Percentiles rank a stretch among this genome's conserved stretches.
Conservation (phyloP, 2,797 vertebrate genomes). For the Eurystomus glaucurus region DNA sequence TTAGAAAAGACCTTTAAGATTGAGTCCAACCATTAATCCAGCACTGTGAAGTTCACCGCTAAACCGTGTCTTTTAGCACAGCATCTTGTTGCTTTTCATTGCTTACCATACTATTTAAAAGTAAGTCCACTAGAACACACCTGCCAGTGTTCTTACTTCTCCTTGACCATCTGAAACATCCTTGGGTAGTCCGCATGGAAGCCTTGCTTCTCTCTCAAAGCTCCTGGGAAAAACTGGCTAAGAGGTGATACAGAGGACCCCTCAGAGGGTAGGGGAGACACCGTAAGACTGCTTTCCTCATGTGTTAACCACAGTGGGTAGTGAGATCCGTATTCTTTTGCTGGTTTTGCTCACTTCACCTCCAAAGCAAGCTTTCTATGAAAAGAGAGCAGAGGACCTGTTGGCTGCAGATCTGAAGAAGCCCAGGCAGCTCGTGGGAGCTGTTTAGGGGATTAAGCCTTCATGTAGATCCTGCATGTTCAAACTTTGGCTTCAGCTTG, state of each 20-base stretch:
- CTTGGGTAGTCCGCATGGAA: rapidly evolving
- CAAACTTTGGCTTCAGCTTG: background rate
- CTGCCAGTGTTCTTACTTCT: background rate
- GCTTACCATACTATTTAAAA: background rate
- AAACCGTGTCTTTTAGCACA: background rate
- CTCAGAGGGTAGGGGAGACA: rapidly evolving
- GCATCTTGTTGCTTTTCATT: background rate
- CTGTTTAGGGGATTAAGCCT: background rate
- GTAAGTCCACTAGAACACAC: background rate
- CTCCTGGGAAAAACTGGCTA: background rate
- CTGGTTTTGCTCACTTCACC: background rate
- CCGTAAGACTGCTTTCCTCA: rapidly evolving
- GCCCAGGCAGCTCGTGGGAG: rapidly evolving
- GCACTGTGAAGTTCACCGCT: background rate
- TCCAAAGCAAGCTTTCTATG: background rate
- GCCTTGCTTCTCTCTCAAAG: background rate
- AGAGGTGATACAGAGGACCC: background rate
- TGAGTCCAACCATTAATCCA: background rate
- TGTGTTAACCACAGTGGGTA: background rate
- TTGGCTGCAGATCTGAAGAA: background rate
- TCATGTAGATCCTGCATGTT: rapidly evolving
- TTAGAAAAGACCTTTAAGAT: background rate
- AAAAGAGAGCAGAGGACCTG: background rate
- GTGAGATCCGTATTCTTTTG: background rate
- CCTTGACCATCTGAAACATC: background rate